A percentile compares a stretch with the other conserved stretches of the same genome.
phyloP scores from a whole-genome alignment of 2,113 vertebrate species.

The Daboia siamensis region DNA sequence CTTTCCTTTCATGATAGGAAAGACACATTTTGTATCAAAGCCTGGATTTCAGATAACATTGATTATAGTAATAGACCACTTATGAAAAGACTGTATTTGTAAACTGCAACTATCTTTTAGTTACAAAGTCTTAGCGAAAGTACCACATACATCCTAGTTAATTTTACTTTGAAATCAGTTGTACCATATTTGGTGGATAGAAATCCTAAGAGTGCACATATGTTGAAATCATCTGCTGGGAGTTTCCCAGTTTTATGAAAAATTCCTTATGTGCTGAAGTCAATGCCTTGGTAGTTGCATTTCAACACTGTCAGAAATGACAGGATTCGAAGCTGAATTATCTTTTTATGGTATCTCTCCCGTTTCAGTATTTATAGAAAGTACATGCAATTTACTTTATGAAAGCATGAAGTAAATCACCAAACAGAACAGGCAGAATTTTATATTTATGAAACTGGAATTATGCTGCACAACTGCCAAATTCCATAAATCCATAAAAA shows the following conservation, averaged over 20 bases:
- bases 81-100: neutral
- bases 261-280: constrained; percentile 5
- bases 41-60: neutral
- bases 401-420: constrained; percentile 45
- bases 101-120: neutral
- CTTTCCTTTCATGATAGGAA: neutral
- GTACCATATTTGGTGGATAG: neutral
- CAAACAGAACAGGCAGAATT: constrained; percentile 43
- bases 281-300: neutral
- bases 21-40: neutral
- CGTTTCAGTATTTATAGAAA: constrained; percentile 29
- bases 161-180: neutral
- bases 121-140: neutral
- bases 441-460: constrained; percentile 53
- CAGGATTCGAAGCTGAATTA: neutral
- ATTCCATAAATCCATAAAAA: constrained; percentile 48
- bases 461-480: constrained; percentile 59
- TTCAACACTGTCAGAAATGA: neutral
- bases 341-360: neutral
- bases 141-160: neutral
- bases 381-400: constrained; percentile 6
- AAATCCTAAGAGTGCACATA: neutral
- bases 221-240: neutral
- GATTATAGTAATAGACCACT: neutral
- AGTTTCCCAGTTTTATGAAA: neutral